Conservation (phyloP, 2,797 vertebrate genomes). For the Onychomys arenicola region DNA sequence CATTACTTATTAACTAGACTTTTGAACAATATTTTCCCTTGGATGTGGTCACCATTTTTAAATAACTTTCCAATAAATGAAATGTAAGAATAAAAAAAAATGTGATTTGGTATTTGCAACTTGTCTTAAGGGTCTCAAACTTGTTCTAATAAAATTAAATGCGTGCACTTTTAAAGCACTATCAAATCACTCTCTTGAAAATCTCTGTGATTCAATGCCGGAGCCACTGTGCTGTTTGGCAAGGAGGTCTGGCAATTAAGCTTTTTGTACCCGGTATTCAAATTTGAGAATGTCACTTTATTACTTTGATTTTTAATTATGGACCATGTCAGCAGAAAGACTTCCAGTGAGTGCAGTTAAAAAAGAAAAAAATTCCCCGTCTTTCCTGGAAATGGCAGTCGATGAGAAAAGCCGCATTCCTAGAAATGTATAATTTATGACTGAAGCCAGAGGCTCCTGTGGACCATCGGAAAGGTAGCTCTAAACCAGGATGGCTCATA, state of each 20-base stretch:
- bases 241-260: constrained; percentile 70
- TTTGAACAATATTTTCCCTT: neutral
- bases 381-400: constrained; percentile 81
- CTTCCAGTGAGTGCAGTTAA: constrained; percentile 72
- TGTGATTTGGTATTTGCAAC: constrained; percentile 80
- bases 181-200: constrained; percentile 80
- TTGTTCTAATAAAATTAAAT: constrained; percentile 83
- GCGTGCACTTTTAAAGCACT: constrained; percentile 77
- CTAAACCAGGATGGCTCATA: constrained; percentile 7
- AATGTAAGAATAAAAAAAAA: constrained; percentile 72
- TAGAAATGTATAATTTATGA: constrained; percentile 84
- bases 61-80: constrained; percentile 70
- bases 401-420: constrained; percentile 79
- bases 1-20: neutral
- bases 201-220: constrained; percentile 74
- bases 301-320: constrained; percentile 62
- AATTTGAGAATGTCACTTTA: constrained; percentile 75
- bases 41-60: constrained; percentile 35
- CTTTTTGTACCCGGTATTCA: constrained; percentile 60
- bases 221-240: constrained; percentile 75
- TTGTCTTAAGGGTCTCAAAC: constrained; percentile 83
- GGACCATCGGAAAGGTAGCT: constrained; percentile 51
- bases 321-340: constrained; percentile 77
- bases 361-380: neutral
- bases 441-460: constrained; percentile 61